Evolutionary conservation across 2,113 vertebrate genomes (phyloP), one percentile per base, ranked within the genome.

Genomic region (Pterocles burchelli): DNA sequence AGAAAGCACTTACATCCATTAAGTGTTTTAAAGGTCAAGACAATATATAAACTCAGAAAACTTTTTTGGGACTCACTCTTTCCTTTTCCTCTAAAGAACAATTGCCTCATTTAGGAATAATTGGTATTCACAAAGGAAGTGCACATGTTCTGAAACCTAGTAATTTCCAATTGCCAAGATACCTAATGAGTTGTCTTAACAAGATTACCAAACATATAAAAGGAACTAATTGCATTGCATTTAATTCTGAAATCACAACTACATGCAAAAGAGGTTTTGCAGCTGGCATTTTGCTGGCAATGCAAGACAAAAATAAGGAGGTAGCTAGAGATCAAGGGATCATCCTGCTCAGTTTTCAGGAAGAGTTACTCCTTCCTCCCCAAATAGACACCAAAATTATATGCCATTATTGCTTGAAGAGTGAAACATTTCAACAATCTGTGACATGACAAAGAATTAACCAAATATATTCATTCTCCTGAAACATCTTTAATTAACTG

Each of bases 161-260:
- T 85, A 96, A 97, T 94, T 96, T 97, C 82, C 96, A 97, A 97
- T 97, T 97, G 96, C 94, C 90, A 95, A 74, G 91, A 97, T 66
- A 97, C 94, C 88, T 96, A 97, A 97, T 97, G 91, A 97, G 96
- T 96, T 97, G 95, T 96, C 94, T 97, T 97, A 97, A 97, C 93
- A 97, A 97, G 96, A 97, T 96, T 95, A 97, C 94, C 90, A 96
- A 97, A 97, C 62, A 96, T 96, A 95, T 91, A 96, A 94, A 97
- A 96, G 91, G 95, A 97, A 94, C 96, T 95, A 97, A 97, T 97
- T 97, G 95, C 90, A 94, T 92, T 88, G 88, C 90, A 94, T 97
- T 97, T 95, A 96, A 97, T 97, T 96, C 94, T 94, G 93, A 98
- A 97, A 96, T 97, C 93, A 93, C 89, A 96, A 96, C 93, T 92